Conservation (phyloP, 2,113 vertebrate species). For the Strix aluco region DNA sequence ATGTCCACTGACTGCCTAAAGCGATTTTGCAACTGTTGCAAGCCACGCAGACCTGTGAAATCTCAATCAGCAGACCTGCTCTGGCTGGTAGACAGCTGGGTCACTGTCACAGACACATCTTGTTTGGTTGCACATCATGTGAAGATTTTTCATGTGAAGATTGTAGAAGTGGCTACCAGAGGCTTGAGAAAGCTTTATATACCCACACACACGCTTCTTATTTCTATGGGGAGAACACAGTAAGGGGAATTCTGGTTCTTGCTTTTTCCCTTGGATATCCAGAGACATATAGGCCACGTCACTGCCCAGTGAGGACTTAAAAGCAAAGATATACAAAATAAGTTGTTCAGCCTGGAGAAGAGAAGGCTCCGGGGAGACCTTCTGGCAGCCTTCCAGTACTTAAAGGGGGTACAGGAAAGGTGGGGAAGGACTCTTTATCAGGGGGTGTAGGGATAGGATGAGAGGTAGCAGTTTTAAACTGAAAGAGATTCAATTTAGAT, state of each 20-base stretch:
- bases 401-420: no score
- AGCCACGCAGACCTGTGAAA: neutral
- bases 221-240: neutral
- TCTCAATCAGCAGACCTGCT: neutral
- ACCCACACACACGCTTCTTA: neutral
- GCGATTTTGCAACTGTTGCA: neutral
- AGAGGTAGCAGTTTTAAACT: no score
- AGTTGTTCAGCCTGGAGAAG: no score
- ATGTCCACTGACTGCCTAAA: neutral
- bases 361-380: no score
- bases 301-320: neutral
- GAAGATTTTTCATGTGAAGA: neutral
- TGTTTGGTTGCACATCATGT: neutral
- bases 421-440: no score
- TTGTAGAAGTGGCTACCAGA: neutral
- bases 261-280: neutral
- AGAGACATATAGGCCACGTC: neutral
- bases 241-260: neutral
- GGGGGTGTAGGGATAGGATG: no score
- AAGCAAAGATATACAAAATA: neutral
- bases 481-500: no score
- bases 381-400: no score
- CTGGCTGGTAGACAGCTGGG: neutral
- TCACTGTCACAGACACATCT: neutral
- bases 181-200: neutral